phyloP scores from a whole-genome alignment of 2,797 vertebrate genomes.

The Gobio occitaniae region DNA sequence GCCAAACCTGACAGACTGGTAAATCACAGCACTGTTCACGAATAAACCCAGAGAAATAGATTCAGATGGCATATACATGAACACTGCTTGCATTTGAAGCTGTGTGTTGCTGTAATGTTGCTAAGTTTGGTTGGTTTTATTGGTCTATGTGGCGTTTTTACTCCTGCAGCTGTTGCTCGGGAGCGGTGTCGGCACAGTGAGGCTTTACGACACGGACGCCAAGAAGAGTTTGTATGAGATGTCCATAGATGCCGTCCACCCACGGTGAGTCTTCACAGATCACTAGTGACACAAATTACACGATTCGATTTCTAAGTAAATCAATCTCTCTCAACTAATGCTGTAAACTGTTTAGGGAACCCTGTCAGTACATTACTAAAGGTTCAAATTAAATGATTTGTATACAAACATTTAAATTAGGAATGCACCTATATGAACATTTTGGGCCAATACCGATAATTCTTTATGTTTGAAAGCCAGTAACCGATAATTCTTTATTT shows the following conservation, averaged over 20 bases:
- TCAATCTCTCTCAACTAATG: neutral
- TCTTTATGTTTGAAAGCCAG: too few relatives aligned
- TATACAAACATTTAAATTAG: neutral
- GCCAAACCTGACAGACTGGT: constrained; percentile 97
- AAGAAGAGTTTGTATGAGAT: constrained; percentile 98
- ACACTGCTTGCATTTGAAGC: too few relatives aligned
- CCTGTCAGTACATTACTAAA: neutral
- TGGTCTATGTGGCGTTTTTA: constrained; percentile 5
- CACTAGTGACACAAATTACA: neutral
- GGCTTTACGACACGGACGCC: constrained; percentile 95
- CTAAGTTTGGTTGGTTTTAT: neutral
- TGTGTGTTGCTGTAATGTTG: neutral
- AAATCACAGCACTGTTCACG: constrained; percentile 31
- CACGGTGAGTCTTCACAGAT: constrained; percentile 78
- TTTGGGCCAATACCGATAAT: too few relatives aligned
- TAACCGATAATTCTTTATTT: too few relatives aligned
- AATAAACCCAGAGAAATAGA: too few relatives aligned
- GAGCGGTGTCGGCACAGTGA: constrained; percentile 91
- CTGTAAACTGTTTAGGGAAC: neutral
- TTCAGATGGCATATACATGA: neutral
- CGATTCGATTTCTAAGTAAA: neutral
- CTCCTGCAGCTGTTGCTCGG: constrained; percentile 88
- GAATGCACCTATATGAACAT: too few relatives aligned
- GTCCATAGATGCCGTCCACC: constrained; percentile 89
- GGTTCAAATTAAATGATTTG: neutral